Conservation (phyloP, 2,113 vertebrate genomes). For the Recurvirostra avosetta region DNA sequence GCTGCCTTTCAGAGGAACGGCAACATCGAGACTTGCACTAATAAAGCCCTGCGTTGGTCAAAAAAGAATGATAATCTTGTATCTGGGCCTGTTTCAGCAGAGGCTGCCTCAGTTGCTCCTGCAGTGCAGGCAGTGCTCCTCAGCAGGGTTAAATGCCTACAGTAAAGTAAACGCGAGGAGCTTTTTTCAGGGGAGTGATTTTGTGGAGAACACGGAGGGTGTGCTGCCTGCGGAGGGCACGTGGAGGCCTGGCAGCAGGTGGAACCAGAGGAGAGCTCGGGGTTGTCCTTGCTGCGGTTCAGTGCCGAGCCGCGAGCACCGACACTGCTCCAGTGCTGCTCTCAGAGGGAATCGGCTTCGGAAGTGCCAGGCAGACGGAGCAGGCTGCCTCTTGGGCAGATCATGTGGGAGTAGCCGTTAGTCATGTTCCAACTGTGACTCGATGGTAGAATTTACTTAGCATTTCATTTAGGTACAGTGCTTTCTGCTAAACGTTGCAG, state of each 20-base stretch:
- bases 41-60: fast-evolving
- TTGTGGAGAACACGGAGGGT: background rate
- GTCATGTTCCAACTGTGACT: fast-evolving
- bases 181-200: background rate
- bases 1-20: background rate
- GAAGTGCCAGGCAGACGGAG: background rate
- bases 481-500: background rate
- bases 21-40: fast-evolving
- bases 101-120: background rate
- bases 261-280: background rate
- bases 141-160: background rate
- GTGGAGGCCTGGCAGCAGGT: background rate
- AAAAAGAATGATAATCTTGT: fast-evolving
- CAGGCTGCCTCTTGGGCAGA: background rate
- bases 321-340: background rate
- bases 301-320: fast-evolving
- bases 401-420: fast-evolving
- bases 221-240: background rate
- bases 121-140: background rate
- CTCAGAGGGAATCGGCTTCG: background rate
- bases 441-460: background rate
- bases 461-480: background rate
- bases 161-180: fast-evolving
- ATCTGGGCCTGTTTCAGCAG: background rate
- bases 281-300: too few species aligned